Evolutionary conservation across 2,797 vertebrate genomes (phyloP), one percentile per base, ranked within the genome.

Genomic region (Spinibarbus caldwelli): DNA sequence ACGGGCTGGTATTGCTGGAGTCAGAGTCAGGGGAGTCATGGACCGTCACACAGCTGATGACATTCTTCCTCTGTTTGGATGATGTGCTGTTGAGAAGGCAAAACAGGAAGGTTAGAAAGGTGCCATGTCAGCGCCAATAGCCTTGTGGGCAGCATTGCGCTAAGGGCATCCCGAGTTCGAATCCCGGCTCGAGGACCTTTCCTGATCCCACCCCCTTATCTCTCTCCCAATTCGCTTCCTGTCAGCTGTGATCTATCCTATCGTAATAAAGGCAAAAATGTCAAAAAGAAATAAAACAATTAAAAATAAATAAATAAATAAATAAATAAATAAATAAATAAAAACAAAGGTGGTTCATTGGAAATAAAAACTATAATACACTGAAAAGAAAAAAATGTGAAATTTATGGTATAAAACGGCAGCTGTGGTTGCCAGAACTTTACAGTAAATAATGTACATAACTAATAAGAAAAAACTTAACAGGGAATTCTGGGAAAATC

Each of bases 31-130:
- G 98, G 0, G 98, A 99, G 91, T 99, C 98, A 0, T 99, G 98
- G 91, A 99, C 98, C 0, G 98, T 99, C 92, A 99, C 98, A 5
- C 98, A 99, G 94, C 98, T 99, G 93, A 99, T 99, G 91, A 99
- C 97, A 9, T 99, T 99, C 93, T 99, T 99, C 88, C 98, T 97
- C 88, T 99, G 98, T 92, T 99, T 99, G 88, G 97, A 97, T 90
- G 97, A 95, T 5, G 95, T 96, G 95, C 97, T 99, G 94, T 23
- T 45, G 23, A 36, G 85, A 72, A 47, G 5, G 12, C 38, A 71
- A 67, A 41, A 59, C 31, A 66, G 31, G n/a, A 36, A 67, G 31
- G 64, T 36, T 67, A 67, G 15, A 9, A 19, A 70, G 34, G 15
- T 5, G 6, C 67, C 6, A 45, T 23, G 23, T 26, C 0, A 0